phyloP scores from a whole-genome alignment of 2,113 vertebrate species.

The Gopherus flavomarginatus region DNA sequence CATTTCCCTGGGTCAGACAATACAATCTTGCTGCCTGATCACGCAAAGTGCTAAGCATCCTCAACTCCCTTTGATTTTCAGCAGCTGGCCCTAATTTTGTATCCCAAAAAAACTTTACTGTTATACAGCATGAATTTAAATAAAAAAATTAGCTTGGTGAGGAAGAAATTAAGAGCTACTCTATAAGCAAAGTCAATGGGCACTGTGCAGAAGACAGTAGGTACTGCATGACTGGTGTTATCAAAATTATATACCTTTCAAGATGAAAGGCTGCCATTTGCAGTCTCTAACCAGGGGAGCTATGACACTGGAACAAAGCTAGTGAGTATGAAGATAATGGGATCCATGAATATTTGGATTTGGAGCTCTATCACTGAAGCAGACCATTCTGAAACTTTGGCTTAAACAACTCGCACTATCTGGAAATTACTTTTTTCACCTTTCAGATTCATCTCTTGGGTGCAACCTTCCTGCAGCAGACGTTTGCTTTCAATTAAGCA shows the following conservation, averaged over 20 bases:
- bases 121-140: not conserved
- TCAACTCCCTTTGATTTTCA: conserved; percentile 13
- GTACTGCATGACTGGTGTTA: not conserved
- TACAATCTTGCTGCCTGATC: not conserved
- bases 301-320: not conserved
- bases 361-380: not conserved
- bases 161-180: not conserved
- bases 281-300: not conserved
- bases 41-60: not conserved
- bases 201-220: not conserved
- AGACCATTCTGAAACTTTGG: not conserved
- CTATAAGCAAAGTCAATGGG: not conserved
- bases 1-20: not conserved
- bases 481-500: not conserved
- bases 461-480: not conserved
- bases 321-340: not conserved
- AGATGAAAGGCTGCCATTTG: not conserved
- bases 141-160: not conserved
- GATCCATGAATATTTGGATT: not conserved
- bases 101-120: not conserved
- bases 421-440: not conserved
- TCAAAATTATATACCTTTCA: not conserved
- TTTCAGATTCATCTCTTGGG: not conserved
- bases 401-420: not conserved
- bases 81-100: not conserved